These are phyloP conservation scores for Phrynocephalus guinanensis DNA, from an alignment of 2,797 vertebrate genomes.

Conservation along the genomic window DNA sequence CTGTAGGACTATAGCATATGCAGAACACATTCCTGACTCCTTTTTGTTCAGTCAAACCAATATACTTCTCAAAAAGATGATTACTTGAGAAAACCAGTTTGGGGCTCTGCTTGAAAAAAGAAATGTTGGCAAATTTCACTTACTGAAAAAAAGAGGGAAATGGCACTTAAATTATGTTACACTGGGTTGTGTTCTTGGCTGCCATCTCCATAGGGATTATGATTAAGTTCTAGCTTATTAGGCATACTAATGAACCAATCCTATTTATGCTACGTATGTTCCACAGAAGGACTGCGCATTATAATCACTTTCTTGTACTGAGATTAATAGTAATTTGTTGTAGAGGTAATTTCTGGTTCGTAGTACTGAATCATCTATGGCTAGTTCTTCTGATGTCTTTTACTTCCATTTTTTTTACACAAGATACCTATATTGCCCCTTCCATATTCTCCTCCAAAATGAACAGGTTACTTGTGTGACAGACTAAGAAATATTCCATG, in stretches of 20 bases:
- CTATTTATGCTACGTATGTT: conserved; percentile 10
- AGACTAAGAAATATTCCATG: conserved; percentile 27
- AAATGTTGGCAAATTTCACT: conserved; percentile 46
- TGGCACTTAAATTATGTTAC: conserved; percentile 38
- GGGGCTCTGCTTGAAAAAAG: conserved; percentile 20
- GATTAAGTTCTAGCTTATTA: conserved; percentile 21
- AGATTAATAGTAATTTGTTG: conserved; percentile 19
- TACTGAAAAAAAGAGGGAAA: conserved; percentile 33
- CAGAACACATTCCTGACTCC: conserved; percentile 45
- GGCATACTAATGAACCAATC: conserved; percentile 32
- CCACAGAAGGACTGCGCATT: not conserved
- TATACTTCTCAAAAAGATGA: conserved; percentile 48
- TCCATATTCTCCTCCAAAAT: not conserved
- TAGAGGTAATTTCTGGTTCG: conserved; percentile 31
- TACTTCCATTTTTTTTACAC: not conserved
- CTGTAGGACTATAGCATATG: conserved; percentile 51
- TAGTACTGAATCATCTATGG: conserved; percentile 7
- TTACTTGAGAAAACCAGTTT: conserved; percentile 16
- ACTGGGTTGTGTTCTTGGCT: conserved; percentile 39
- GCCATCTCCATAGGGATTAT: conserved; percentile 39
- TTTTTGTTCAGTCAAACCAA: conserved; percentile 40
- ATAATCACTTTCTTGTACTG: conserved; percentile 20
- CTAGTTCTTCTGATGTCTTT: conserved; percentile 1
- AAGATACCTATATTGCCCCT: not conserved
- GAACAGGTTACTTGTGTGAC: conserved; percentile 48